These are phyloP conservation scores for Tokudaia muenninki DNA, from an alignment of 2,797 vertebrate genomes.

Conservation along the genomic window DNA sequence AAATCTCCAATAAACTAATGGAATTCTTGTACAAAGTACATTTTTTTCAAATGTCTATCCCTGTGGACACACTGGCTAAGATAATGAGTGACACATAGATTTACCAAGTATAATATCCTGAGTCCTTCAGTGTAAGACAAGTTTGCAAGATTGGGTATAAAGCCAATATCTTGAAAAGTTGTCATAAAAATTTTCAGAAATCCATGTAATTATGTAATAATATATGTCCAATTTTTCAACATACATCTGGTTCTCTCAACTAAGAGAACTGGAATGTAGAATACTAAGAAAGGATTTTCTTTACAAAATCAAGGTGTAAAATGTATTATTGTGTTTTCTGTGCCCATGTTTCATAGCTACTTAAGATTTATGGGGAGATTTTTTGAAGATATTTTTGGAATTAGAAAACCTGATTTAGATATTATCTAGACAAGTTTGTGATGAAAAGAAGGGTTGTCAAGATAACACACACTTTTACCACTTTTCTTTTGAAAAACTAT, in stretches of 20 bases:
- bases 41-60: not conserved
- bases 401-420: conserved; percentile 9
- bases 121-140: not conserved
- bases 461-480: conserved; percentile 6
- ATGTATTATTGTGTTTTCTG: conserved; percentile 1
- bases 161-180: not conserved
- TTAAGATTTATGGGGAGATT: not conserved
- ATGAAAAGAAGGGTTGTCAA: not conserved
- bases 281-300: not conserved
- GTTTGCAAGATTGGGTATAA: not conserved
- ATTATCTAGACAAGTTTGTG: not conserved
- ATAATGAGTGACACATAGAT: not conserved
- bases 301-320: not conserved
- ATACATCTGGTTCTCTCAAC: not conserved
- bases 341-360: not conserved
- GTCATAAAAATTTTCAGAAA: conserved; percentile 8
- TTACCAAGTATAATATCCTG: not conserved
- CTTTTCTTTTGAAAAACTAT: not conserved
- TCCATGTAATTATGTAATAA: not conserved
- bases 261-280: not conserved
- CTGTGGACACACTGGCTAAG: not conserved
- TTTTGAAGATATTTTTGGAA: conserved; percentile 15
- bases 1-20: not conserved
- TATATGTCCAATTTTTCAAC: not conserved
- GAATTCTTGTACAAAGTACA: not conserved